Evolutionary conservation across 2,888 invertebrate genomes (phyloP), one percentile per base, ranked within the genome.

Genomic region (Diarsia brunnea): DNA sequence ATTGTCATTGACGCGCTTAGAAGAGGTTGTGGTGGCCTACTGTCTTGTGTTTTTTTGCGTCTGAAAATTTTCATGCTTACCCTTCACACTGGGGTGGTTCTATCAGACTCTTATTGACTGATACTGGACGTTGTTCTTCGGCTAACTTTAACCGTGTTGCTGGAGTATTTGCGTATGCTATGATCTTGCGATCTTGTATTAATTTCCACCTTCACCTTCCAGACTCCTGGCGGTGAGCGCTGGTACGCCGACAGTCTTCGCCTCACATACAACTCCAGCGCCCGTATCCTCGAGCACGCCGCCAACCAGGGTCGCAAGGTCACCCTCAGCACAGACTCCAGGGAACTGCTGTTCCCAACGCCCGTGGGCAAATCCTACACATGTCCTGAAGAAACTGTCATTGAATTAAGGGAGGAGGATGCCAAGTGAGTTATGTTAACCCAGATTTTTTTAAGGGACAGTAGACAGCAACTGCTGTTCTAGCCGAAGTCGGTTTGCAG

Each of bases 141-240:
- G 4, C 4, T 53, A 24, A n/a, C n/a, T 53, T 53, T 53, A 12
- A 53, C 53, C 12, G 12, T 11, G 12, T 53, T n/a, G 53, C n/a
- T 53, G 11, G n/a, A 53, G n/a, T 38, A 38, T 38, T 38, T 38
- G 38, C 38, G 38, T 38, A 38, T 5, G 38, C 38, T 38, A 4
- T 38, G 38, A 38, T 38, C 38, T 38, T 38, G n/a, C 24, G 14
- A 55, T 60, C 60, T 11, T 31, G 11, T 12, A 63, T 63, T n/a
- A 14, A 55, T 49, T 16, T 31, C 16, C 8, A 10, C 4, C 11
- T 55, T n/a, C 4, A 1, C 31, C n/a, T 73, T 73, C 51, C 92
- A 98, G 98, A 98, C 98, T 2, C 98, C 98, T 45, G 98, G 98
- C 8, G 98, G 98, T 11, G 98, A 99, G 90, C 97, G 98, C 86